phyloP scores from a whole-genome alignment of 2,888 invertebrate species.

The Lithophane socia region DNA sequence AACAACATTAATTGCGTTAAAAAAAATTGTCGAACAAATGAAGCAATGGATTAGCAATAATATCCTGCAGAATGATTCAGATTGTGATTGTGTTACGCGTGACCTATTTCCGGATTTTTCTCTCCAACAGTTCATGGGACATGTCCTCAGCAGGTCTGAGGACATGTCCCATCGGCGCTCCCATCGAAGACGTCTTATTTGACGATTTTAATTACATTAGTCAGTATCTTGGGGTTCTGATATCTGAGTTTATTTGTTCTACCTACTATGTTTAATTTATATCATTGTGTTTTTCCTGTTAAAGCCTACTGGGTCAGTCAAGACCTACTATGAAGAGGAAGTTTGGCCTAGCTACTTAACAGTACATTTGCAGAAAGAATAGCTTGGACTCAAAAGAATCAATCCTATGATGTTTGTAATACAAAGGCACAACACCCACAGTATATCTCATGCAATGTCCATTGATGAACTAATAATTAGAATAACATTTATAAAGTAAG shows the following conservation, averaged over 20 bases:
- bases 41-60: too few species aligned
- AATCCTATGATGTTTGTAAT: not conserved
- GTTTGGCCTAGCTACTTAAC: constrained; percentile 6
- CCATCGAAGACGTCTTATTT: too few species aligned
- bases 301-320: not conserved
- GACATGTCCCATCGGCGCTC: too few species aligned
- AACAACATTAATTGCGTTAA: too few species aligned
- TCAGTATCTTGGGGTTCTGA: not conserved
- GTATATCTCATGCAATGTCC: not conserved
- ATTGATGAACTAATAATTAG: constrained; percentile 12
- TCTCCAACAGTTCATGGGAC: too few species aligned
- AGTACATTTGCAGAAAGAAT: constrained; percentile 19
- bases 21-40: too few species aligned
- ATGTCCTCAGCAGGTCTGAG: too few species aligned
- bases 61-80: too few species aligned
- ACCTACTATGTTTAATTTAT: not conserved
- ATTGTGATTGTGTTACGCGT: too few species aligned
- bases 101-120: too few species aligned
- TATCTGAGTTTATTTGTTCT: not conserved
- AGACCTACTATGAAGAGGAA: not conserved
- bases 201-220: too few species aligned
- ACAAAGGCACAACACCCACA: constrained; percentile 24
- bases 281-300: not conserved
- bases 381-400: constrained; percentile 19
- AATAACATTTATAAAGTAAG: constrained; percentile 13